Base-by-base conservation (phyloP, 2,113 vertebrate species). In the Octodon degus region DNA sequence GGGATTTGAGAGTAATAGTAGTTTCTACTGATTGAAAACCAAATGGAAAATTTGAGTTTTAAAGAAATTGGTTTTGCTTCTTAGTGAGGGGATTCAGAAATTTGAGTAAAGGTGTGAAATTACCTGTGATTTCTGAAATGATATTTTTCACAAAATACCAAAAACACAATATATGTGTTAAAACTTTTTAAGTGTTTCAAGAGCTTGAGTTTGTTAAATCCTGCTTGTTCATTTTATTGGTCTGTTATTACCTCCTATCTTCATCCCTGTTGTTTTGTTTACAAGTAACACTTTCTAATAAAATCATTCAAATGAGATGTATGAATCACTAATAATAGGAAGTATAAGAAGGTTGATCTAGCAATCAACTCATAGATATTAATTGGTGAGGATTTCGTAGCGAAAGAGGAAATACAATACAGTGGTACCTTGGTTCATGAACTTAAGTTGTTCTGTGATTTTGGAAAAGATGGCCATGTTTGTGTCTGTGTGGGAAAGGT, bases 261-360 rank as follows among this genome's bases (percentile, higher is more conserved):
- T 47, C 17, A 86, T 4, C 16, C 12, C 7, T 14, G 50, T 1
- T 58, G 47, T 90, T 81, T 43, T 94, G 19, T 89, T 83, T 92
- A 88, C 24, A 65, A 79, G 43, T 76, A 93, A 85, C 68, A 8
- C 25, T 82, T 96, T 93, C 87, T 67, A 93, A 25, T 90, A 47
- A 90, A 90, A 88, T 93, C 20, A 88, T 62, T 90, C 84, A 95
- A 93, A 47, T 94, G 53, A 86, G 14, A 82, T 74, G 60, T 82
- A 17, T 65, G 17, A 70, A 40, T 86, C 60, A 43, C 19, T 86
- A 50, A 14, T 62, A 84, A 68, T 65, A 89, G 34, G 24, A 93
- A 89, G 2, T 68, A 77, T 92, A 82, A 11, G 55, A n/a, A 85
- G 89, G 60, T 24, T 63, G 43, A 68, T 20, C 47, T 62, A 63